Base-by-base conservation (phyloP, 2,113 vertebrate species). In the Coreoperca whiteheadi region DNA sequence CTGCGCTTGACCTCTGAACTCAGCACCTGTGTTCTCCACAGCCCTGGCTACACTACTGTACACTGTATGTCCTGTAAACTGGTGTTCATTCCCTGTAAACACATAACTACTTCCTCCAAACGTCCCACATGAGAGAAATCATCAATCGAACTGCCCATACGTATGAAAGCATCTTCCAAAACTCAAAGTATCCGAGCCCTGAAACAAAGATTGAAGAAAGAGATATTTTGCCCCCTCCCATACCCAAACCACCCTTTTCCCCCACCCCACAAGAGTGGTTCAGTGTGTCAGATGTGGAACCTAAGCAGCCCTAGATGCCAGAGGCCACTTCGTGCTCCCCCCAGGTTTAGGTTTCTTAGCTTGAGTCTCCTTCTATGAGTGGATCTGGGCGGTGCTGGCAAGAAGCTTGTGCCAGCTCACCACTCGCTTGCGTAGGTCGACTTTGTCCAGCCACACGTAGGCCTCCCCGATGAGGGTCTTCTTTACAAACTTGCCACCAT, bases 331-430 rank as follows among this genome's bases (percentile, higher is more conserved):
- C 1, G 16, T 59, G 56, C 39, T n/a, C 57, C 12, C 5, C 32
- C 39, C 30, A 16, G 56, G 2, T 14, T 46, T 32, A n/a, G 20
- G 63, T 30, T 69, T 60, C n/a, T 43, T 74, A 25, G 48, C 1
- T 57, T 14, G 43, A 50, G 48, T 30, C 50, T 70, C 25, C 51
- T n/a, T 84, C 91, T 96, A 96, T 9, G 96, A 94, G 68, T 99
- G 97, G 74, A 97, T 96, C 91, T 98, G 97, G 70, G 97, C 95
- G 30, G 97, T 95, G 93, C 97, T 98, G 94, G 97, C 96, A 89
- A 99, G 94, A 89, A 99, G 96, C 96, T 99, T 99, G 96, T 99
- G 98, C 98, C 98, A 99, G 96, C 98, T 98, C 90, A 99, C 97
- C 92, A 97, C 96, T 88, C 98, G 96, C 95, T 99, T 99, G 84